Evolutionary conservation across 1,140 invertebrate species (phyloP), one percentile per base, ranked within the genome.

Genomic region (Drosophila tropicalis): DNA sequence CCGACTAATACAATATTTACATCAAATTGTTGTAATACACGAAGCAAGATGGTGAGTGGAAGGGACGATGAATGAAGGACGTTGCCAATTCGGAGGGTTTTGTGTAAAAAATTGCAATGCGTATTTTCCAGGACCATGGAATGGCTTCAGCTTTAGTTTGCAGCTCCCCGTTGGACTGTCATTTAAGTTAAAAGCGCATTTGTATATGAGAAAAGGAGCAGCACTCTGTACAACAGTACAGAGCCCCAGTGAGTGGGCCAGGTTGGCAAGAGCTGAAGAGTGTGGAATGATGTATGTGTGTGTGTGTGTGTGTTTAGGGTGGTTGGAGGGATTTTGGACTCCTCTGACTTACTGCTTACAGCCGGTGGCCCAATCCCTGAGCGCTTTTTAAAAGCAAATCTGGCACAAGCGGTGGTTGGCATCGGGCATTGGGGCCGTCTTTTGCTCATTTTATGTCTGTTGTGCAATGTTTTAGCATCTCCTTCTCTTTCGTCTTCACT

Each of bases 171-270:
- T 63, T 70, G 66, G 65, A 71, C 78, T 87, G 83, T 87, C 82
- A 76, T 87, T 87, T 87, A 82, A 82, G 83, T 85, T 85, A 82
- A 85, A 87, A 82, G 82, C 79, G 83, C 83, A 87, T 87, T 85
- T 87, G 83, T 82, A 87, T 87, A 77, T 64, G 78, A 44, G 62
- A 34, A 34, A 17, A 15, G 6, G 15, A 39, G 25, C 6, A 9
- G 36, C 3, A 44, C 22, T 25, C 22, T 25, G 22, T 4, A 25
- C 22, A 4, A 25, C 22, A 25, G 22, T 25, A 25, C 22, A 25
- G 5, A 29, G 29, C 29, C 29, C 29, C 29, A 29, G 29, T 29
- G 29, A 29, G 5, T 29, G 29, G 29, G 29, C 0, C 29, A 29
- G 29, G 29, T 29, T 29, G 29, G 22, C 6, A 15, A 56, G 22